A percentile compares a stretch with the other conserved stretches of the same genome.
Conservation (phyloP, 2,888 invertebrate genomes). For the Lycia hirtaria region DNA sequence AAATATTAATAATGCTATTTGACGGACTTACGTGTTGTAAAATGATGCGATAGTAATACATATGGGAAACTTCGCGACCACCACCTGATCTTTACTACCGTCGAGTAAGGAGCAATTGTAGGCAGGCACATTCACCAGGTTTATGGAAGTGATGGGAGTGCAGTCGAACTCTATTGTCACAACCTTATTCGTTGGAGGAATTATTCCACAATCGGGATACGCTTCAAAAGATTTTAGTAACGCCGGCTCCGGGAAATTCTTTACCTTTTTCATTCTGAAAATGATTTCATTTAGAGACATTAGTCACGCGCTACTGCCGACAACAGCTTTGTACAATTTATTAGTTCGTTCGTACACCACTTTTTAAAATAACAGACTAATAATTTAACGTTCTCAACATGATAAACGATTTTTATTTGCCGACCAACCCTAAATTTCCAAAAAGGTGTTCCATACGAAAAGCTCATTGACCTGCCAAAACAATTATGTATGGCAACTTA, state of each 20-base stretch:
- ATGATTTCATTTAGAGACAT: not conserved
- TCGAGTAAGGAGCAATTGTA: constrained; percentile 76
- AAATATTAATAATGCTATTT: too few relatives aligned
- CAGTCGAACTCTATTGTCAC: constrained; percentile 69
- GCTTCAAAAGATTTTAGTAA: constrained; percentile 69
- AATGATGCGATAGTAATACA: constrained; percentile 76
- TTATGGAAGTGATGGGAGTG: constrained; percentile 74
- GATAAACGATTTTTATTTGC: not conserved
- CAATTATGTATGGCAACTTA: too few relatives aligned
- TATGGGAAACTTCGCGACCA: constrained; percentile 79
- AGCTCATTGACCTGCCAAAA: too few relatives aligned
- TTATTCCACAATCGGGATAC: constrained; percentile 64
- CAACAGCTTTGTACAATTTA: too few relatives aligned
- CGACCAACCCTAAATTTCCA: too few relatives aligned
- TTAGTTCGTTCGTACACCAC: too few relatives aligned
- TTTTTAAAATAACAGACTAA: too few relatives aligned
- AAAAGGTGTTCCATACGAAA: too few relatives aligned
- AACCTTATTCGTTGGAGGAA: constrained; percentile 62
- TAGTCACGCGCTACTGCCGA: too few relatives aligned
- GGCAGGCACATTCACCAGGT: constrained; percentile 70
- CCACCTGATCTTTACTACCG: constrained; percentile 73
- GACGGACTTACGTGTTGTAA: constrained; percentile 73
- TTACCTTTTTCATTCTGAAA: constrained; percentile 75
- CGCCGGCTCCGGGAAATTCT: constrained; percentile 75
- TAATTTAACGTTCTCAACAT: too few relatives aligned